Conservation (phyloP, 2,797 vertebrate species). For the Denticeps clupeoides region DNA sequence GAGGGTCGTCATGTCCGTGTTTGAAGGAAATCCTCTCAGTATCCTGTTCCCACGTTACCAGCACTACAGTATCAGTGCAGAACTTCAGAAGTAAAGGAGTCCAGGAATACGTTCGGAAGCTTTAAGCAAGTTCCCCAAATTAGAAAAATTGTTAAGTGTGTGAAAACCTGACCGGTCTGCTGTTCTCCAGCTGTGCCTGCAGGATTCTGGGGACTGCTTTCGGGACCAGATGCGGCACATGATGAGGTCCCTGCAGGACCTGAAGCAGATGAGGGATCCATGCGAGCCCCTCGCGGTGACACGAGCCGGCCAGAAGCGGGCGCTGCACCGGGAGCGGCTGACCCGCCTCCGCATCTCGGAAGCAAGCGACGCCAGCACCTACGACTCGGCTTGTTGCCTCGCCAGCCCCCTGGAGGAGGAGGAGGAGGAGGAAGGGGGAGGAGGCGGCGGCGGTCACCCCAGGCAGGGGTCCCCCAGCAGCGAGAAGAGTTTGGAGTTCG, state of each 20-base stretch:
- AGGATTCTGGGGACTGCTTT: constrained; percentile 56
- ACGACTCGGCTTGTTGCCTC: constrained; percentile 80
- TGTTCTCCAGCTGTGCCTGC: constrained; percentile 64
- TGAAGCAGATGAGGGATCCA: constrained; percentile 56
- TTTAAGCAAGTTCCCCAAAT: too few relatives aligned
- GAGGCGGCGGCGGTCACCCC: constrained; percentile 42
- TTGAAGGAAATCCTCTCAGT: constrained; percentile 30
- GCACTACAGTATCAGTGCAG: too few relatives aligned
- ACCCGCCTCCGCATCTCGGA: constrained; percentile 54
- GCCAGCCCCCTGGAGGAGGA: constrained; percentile 65
- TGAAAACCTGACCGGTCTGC: not conserved
- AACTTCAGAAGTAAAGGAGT: too few relatives aligned
- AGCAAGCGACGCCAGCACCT: constrained; percentile 66
- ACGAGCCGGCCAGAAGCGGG: constrained; percentile 46
- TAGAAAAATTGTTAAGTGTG: too few relatives aligned
- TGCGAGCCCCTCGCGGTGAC: constrained; percentile 39
- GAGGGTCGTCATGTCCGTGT: constrained; percentile 29
- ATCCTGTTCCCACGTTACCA: constrained; percentile 38
- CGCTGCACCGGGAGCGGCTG: constrained; percentile 47
- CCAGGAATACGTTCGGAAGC: too few relatives aligned
- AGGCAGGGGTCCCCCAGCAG: constrained; percentile 61
- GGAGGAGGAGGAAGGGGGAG: constrained; percentile 51
- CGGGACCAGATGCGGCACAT: constrained; percentile 64
- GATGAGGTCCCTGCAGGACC: constrained; percentile 62
- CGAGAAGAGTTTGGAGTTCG: constrained; percentile 81